These are phyloP conservation scores for Pristionchus exspectatus DNA, from an alignment of 2,888 invertebrate species.

Conservation along the genomic window DNA sequence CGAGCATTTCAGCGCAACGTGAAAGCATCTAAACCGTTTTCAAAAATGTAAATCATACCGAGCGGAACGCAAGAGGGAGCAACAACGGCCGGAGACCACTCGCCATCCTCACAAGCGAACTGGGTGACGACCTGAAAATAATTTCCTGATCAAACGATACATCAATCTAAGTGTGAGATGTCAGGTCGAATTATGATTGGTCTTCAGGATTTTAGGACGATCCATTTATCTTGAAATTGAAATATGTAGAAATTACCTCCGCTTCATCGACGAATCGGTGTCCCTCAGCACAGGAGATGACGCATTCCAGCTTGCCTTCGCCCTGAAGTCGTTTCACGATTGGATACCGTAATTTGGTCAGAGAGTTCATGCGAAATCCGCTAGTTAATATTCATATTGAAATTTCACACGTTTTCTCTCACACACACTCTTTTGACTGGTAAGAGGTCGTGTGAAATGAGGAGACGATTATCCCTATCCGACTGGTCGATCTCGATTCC, in stretches of 20 bases:
- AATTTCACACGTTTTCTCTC: not conserved
- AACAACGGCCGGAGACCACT: conserved; percentile 91
- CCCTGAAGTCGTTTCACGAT: conserved; percentile 81
- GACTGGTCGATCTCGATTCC: too few relatives aligned
- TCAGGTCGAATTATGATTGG: too few relatives aligned
- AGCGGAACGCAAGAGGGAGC: conserved; percentile 96
- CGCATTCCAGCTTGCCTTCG: conserved; percentile 84
- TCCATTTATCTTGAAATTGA: not conserved
- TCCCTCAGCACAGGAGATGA: conserved; percentile 73
- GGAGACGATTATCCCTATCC: not conserved
- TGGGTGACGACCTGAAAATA: conserved; percentile 59
- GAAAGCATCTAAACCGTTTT: not conserved
- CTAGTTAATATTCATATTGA: not conserved
- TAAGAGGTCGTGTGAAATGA: not conserved
- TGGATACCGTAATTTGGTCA: too few relatives aligned
- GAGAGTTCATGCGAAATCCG: too few relatives aligned
- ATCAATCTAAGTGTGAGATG: too few relatives aligned
- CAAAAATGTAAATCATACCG: conserved; percentile 81
- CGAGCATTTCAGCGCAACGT: not conserved
- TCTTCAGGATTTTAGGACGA: too few relatives aligned
- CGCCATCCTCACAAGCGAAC: conserved; percentile 80
- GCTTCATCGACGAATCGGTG: conserved; percentile 73
- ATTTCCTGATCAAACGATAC: not conserved
- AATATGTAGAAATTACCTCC: conserved; percentile 50
- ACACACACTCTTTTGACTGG: not conserved